phyloP scores from a whole-genome alignment of 2,797 vertebrate species.

The Anguilla megastoma region DNA sequence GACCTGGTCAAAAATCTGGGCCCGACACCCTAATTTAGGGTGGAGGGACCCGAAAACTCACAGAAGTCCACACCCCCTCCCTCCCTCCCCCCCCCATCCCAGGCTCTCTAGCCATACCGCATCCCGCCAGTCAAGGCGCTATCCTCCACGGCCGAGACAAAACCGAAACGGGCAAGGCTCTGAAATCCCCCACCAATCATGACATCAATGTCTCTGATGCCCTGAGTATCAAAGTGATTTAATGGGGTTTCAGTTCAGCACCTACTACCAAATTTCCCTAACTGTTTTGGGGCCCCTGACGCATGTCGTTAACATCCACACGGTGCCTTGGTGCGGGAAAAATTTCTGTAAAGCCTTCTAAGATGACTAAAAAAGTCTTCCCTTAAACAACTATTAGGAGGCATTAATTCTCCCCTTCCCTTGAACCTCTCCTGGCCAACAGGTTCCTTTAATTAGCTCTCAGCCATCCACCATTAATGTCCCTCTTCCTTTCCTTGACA shows the following conservation, averaged over 20 bases:
- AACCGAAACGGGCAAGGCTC: constrained; percentile 57
- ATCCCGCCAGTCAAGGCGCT: not conserved
- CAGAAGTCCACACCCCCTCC: constrained; percentile 1
- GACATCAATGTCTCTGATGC: constrained; percentile 79
- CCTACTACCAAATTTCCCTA: not conserved
- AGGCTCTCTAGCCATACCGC: constrained; percentile 24
- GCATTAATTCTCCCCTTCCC: constrained; percentile 66
- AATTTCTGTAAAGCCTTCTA: not conserved
- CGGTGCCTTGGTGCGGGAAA: not conserved
- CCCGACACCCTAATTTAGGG: not conserved
- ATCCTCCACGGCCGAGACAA: constrained; percentile 40
- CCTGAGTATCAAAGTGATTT: constrained; percentile 77
- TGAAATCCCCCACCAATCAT: constrained; percentile 74
- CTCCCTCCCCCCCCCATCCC: not conserved
- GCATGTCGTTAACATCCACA: not conserved
- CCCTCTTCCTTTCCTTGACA: constrained; percentile 79
- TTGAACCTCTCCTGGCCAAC: constrained; percentile 65
- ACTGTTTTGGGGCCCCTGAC: not conserved
- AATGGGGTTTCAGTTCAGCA: constrained; percentile 71
- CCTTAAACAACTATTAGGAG: constrained; percentile 66
- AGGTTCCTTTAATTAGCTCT: constrained; percentile 80
- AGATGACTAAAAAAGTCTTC: constrained; percentile 12
- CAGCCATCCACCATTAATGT: constrained; percentile 79
- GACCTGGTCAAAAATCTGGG: not conserved
- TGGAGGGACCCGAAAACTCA: not conserved